phyloP scores from a whole-genome alignment of 2,888 invertebrate genomes.

The Aproaerema taeniolella region DNA sequence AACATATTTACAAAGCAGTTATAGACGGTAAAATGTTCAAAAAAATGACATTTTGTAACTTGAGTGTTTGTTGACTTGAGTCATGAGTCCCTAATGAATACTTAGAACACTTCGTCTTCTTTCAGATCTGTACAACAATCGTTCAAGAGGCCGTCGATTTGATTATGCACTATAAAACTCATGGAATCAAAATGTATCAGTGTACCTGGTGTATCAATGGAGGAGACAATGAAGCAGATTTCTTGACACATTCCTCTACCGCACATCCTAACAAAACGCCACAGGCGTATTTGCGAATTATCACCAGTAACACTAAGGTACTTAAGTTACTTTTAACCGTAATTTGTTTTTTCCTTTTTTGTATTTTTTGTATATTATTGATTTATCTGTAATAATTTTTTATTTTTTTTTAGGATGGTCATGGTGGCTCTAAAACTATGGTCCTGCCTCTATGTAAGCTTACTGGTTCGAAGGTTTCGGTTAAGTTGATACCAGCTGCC shows the following conservation, averaged over 20 bases:
- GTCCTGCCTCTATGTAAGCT: conserved; percentile 56
- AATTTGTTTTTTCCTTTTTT: background rate
- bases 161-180: conserved; percentile 47
- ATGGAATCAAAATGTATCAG: conserved; percentile 59
- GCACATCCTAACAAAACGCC: conserved; percentile 62
- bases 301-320: conserved; percentile 24
- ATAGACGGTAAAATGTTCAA: no score
- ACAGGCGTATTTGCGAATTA: conserved; percentile 56
- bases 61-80: background rate
- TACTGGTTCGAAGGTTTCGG: conserved; percentile 38
- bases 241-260: conserved; percentile 50
- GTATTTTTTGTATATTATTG: background rate
- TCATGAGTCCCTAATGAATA: no score
- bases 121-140: conserved; percentile 40
- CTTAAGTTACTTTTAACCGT: background rate
- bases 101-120: no score
- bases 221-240: conserved; percentile 49
- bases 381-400: background rate
- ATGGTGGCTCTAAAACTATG: conserved; percentile 39
- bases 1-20: no score
- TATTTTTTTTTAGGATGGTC: conserved; percentile 46
- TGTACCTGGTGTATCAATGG: conserved; percentile 61
- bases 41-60: background rate
- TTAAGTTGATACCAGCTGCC: conserved; percentile 32
- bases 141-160: conserved; percentile 34